Percentiles rank a stretch among this genome's conserved stretches.
Conservation (phyloP, 2,797 vertebrate species). For the Chelmon rostratus region DNA sequence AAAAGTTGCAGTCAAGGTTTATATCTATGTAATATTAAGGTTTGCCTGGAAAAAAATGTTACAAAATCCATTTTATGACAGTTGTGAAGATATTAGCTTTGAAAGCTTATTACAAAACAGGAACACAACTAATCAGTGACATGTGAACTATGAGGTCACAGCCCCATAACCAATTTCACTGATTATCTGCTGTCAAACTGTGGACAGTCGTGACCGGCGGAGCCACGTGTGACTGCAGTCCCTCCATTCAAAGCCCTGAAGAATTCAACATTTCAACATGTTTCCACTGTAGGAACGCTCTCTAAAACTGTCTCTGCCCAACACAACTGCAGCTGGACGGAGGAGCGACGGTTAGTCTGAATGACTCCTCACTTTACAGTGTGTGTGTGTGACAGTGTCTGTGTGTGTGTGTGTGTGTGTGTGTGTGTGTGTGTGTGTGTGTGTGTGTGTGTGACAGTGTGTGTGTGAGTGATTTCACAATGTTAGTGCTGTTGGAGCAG, state of each 20-base stretch:
- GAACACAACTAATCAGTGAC: not conserved
- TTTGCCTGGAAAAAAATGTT: not conserved
- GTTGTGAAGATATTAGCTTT: not conserved
- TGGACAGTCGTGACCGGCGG: not conserved
- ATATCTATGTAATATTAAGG: too few relatives aligned
- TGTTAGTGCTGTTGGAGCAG: slow-evolving; percentile 25
- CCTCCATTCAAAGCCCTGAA: not conserved
- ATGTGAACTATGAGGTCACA: not conserved
- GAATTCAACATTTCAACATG: not conserved
- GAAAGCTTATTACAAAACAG: not conserved
- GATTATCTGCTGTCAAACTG: not conserved
- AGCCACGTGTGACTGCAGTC: not conserved
- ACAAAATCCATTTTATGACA: not conserved
- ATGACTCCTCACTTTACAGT: slow-evolving; percentile 4
- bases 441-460: slow-evolving; percentile 18
- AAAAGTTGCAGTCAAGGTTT: not conserved
- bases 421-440: slow-evolving; percentile 16
- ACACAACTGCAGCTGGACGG: not conserved
- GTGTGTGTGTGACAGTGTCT: slow-evolving; percentile 2
- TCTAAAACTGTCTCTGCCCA: not conserved
- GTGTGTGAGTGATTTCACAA: slow-evolving; percentile 42
- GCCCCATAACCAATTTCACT: not conserved
- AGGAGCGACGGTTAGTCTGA: not conserved
- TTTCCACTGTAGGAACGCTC: not conserved
- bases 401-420: slow-evolving; percentile 11